Conservation (phyloP, 2,113 vertebrate species). For the Dunckerocampus dactyliophorus region DNA sequence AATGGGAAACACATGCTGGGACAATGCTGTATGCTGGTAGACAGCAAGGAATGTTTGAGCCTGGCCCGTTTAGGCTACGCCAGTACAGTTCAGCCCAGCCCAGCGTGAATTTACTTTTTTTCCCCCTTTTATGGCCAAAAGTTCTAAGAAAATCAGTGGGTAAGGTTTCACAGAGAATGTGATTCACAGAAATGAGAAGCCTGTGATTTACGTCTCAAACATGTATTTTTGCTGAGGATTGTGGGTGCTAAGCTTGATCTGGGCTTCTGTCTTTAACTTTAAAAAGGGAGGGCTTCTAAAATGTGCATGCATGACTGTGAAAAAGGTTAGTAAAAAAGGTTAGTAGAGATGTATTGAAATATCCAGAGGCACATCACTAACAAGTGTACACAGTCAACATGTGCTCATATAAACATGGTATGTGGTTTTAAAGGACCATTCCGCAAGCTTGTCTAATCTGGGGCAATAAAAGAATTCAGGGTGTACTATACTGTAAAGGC, state of each 20-base stretch:
- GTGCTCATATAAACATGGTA: slow-evolving; percentile 8
- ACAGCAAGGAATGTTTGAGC: slow-evolving; percentile 60
- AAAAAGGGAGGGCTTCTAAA: neutral
- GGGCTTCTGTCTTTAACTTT: slow-evolving; percentile 7
- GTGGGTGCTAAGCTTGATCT: slow-evolving; percentile 12
- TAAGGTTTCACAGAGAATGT: slow-evolving; percentile 34
- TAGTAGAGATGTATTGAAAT: slow-evolving; percentile 24
- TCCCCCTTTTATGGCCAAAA: slow-evolving; percentile 62
- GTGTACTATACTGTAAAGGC: slow-evolving; percentile 4
- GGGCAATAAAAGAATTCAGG: slow-evolving; percentile 23
- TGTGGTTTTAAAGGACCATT: slow-evolving; percentile 17
- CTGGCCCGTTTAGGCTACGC: slow-evolving; percentile 50
- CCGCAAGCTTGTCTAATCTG: slow-evolving; percentile 9
- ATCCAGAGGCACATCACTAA: neutral
- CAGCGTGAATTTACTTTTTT: slow-evolving; percentile 45
- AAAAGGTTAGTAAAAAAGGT: slow-evolving; percentile 22
- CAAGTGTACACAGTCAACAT: slow-evolving; percentile 3
- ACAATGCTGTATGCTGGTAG: slow-evolving; percentile 50
- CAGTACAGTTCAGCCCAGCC: slow-evolving; percentile 46
- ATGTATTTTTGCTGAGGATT: slow-evolving; percentile 11
- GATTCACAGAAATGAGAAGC: slow-evolving; percentile 35
- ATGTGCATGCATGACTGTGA: slow-evolving; percentile 14
- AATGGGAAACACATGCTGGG: slow-evolving; percentile 65
- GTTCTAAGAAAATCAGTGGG: slow-evolving; percentile 30
- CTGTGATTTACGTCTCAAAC: slow-evolving; percentile 23